These are phyloP conservation scores for Cyanistes caeruleus DNA, from an alignment of 2,113 vertebrate genomes.

Conservation along the genomic window DNA sequence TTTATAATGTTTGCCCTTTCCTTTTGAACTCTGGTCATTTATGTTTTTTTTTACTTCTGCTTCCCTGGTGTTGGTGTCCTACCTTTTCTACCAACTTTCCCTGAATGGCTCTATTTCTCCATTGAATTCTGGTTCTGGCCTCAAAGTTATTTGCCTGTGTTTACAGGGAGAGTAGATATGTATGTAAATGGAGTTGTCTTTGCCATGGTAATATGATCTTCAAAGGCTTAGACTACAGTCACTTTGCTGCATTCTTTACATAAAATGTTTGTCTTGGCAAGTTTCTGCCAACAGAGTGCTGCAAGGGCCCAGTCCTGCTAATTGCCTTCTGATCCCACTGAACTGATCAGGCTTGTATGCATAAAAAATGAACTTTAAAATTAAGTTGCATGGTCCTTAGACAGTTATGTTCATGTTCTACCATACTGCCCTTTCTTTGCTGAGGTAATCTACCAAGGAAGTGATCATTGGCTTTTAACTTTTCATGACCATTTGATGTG, in stretches of 20 bases:
- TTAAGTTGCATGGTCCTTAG: neutral
- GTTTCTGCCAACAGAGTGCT: neutral
- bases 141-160: slow-evolving; percentile 40
- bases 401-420: neutral
- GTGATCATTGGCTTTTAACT: neutral
- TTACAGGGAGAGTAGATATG: slow-evolving; percentile 23
- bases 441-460: neutral
- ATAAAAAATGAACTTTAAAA: neutral
- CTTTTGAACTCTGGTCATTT: neutral
- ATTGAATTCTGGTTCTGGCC: neutral
- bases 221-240: slow-evolving; percentile 23
- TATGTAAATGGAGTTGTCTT: slow-evolving; percentile 25
- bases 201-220: slow-evolving; percentile 35
- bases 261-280: slow-evolving; percentile 13
- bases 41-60: neutral
- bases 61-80: neutral
- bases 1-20: neutral
- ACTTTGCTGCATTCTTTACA: slow-evolving; percentile 43
- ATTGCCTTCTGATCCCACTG: neutral
- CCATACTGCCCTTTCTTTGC: neutral
- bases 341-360: neutral
- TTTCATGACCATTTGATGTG: neutral
- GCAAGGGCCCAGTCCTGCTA: neutral
- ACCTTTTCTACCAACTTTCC: neutral
- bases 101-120: neutral